These are phyloP conservation scores for Macrobrachium nipponense DNA, from an alignment of 1,140 invertebrate species.

Conservation along the genomic window DNA sequence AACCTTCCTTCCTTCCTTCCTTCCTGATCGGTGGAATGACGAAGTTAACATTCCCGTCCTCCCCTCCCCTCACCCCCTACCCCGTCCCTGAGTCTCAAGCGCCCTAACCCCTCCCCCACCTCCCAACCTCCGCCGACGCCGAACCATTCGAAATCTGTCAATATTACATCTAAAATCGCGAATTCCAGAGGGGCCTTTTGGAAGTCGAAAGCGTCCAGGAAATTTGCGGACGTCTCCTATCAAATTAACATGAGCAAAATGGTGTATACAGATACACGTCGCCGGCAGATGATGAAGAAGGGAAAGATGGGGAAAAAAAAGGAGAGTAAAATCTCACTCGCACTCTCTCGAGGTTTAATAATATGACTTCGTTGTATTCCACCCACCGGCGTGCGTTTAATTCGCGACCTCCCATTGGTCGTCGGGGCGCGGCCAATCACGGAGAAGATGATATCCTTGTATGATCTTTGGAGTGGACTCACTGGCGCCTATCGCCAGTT, in stretches of 20 bases:
- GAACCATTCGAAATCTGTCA: neutral
- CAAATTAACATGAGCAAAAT: conserved; percentile 37
- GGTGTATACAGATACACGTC: neutral
- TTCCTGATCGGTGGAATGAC: neutral
- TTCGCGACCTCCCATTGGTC: conserved; percentile 27
- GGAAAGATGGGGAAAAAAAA: too few relatives aligned
- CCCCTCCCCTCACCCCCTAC: neutral
- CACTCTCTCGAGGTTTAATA: conserved; percentile 29
- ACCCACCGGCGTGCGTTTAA: conserved; percentile 6
- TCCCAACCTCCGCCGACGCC: too few relatives aligned
- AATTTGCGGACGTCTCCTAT: conserved; percentile 5
- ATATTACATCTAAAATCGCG: conserved; percentile 28
- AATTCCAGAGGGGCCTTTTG: conserved; percentile 6
- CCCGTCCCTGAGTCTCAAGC: neutral
- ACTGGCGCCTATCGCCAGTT: conserved; percentile 2
- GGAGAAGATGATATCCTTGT: conserved; percentile 44
- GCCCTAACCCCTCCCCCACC: neutral
- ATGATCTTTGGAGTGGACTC: conserved; percentile 44
- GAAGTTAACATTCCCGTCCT: neutral
- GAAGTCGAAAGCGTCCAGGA: conserved; percentile 5
- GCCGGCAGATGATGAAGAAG: neutral
- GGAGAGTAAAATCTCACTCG: too few relatives aligned
- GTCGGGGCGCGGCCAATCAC: conserved; percentile 30
- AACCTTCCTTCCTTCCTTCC: neutral
- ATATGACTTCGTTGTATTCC: conserved; percentile 23